Evolutionary conservation across 2,113 vertebrate genomes (phyloP).

Genomic region (Perca flavescens): DNA sequence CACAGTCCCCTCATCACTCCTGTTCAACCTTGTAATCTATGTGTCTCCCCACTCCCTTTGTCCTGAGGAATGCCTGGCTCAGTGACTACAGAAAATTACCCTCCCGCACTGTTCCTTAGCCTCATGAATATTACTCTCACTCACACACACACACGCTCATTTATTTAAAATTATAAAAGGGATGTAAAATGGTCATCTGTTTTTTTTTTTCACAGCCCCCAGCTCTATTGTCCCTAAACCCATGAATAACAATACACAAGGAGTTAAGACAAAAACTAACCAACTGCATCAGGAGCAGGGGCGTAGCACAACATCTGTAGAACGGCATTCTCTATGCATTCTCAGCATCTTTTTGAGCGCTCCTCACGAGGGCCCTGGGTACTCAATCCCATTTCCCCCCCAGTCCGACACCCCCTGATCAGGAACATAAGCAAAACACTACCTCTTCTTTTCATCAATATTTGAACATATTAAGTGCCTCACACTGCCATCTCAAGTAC

Average conservation of each 20-base stretch:
- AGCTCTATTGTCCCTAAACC: slow-evolving; percentile 30
- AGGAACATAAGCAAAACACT: background rate
- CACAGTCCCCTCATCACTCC: slow-evolving; percentile 63
- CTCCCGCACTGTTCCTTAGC: slow-evolving; percentile 59
- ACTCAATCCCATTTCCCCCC: no score
- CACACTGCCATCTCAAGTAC: background rate
- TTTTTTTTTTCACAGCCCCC: slow-evolving; percentile 48
- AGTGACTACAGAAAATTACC: slow-evolving; percentile 74
- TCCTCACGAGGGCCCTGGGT: no score
- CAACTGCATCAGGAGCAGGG: background rate
- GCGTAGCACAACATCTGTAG: no score
- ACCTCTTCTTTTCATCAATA: background rate
- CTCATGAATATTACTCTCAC: slow-evolving; percentile 64
- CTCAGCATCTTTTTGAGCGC: no score
- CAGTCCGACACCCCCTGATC: no score
- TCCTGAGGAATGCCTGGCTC: slow-evolving; percentile 76
- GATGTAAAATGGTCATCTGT: slow-evolving; percentile 65
- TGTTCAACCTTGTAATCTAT: slow-evolving; percentile 76
- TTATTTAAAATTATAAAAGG: slow-evolving; percentile 60
- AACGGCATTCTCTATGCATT: no score
- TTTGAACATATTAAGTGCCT: background rate
- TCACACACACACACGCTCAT: slow-evolving; percentile 29
- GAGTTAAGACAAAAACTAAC: slow-evolving; percentile 13
- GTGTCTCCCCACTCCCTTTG: slow-evolving; percentile 69
- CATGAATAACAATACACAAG: slow-evolving; percentile 28